phyloP scores from a whole-genome alignment of 2,113 vertebrate genomes.

The Tinamus guttatus region DNA sequence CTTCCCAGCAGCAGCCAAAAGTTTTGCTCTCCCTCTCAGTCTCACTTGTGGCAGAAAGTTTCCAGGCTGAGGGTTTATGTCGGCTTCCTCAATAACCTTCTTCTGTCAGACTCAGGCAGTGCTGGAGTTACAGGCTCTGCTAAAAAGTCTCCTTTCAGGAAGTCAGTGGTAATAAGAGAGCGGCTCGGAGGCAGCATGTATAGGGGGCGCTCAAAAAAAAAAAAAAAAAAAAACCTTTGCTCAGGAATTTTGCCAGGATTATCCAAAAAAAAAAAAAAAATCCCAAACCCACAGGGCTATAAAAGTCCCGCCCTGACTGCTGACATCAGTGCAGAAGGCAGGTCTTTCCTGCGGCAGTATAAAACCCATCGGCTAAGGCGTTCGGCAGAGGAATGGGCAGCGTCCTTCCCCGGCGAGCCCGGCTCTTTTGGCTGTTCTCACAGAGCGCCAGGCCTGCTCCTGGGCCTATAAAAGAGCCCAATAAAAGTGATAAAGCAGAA shows the following conservation, averaged over 20 bases:
- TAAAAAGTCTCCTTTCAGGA: conserved; percentile 74
- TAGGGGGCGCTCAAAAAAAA: conserved; percentile 9
- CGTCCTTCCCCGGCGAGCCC: not conserved
- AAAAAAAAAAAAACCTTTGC: not conserved
- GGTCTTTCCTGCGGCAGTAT: conserved; percentile 38
- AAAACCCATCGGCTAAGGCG: not conserved
- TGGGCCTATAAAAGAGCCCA: not conserved
- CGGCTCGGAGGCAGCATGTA: conserved; percentile 70
- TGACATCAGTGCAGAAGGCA: conserved; percentile 73
- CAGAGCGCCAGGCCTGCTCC: not conserved
- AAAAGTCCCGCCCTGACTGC: conserved; percentile 73
- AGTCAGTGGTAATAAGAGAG: conserved; percentile 73
- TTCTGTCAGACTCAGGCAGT: conserved; percentile 61
- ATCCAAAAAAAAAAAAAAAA: conserved; percentile 32
- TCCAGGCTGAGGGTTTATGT: conserved; percentile 60
- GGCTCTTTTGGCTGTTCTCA: not conserved
- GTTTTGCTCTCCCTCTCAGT: conserved; percentile 12
- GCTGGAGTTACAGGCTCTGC: conserved; percentile 39
- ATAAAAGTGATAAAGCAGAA: not conserved
- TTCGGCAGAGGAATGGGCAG: not conserved
- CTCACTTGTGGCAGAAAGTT: conserved; percentile 52
- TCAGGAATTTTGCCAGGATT: conserved; percentile 68
- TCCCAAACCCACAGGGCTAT: conserved; percentile 59
- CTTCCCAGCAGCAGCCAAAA: conserved; percentile 42
- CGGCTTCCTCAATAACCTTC: conserved; percentile 55